Percentiles rank a stretch among this genome's conserved stretches.
These are phyloP conservation scores for Radopholus similis DNA, from an alignment of 1,140 invertebrate genomes.

Conservation along the genomic window DNA sequence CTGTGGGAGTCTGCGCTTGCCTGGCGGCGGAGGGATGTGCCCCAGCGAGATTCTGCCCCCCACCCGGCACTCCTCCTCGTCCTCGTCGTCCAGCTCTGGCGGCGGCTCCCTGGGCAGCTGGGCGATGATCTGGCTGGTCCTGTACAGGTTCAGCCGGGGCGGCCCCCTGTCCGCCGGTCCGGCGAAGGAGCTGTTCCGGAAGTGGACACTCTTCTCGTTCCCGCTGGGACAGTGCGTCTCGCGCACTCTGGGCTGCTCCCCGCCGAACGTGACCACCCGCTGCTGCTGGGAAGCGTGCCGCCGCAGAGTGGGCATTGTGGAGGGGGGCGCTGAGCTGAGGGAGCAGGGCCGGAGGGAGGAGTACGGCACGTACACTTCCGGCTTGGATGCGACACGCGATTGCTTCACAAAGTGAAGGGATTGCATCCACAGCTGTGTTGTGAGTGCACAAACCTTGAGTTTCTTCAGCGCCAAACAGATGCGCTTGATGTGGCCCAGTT, in stretches of 20 bases:
- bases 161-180: constrained; percentile 2
- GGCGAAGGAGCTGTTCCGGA: constrained; percentile 7
- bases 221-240: no score
- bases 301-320: not conserved
- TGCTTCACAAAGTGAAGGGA: not conserved
- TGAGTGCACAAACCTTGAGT: constrained; percentile 71
- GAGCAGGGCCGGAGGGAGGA: not conserved
- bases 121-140: constrained; percentile 20
- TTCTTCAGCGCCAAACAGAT: constrained; percentile 92
- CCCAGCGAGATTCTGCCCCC: not conserved
- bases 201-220: constrained; percentile 11
- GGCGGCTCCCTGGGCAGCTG: constrained; percentile 13
- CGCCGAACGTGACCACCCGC: no score
- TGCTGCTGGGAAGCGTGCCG: no score
- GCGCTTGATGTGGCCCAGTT: constrained; percentile 91
- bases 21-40: not conserved
- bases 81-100: not conserved
- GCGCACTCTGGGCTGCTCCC: no score
- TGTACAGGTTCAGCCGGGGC: constrained; percentile 14
- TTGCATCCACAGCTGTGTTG: not conserved
- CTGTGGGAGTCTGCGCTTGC: not conserved
- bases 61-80: not conserved
- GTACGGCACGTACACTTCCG: not conserved
- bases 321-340: not conserved
- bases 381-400: not conserved